A percentile compares a stretch with the other conserved stretches of the same genome.
These are phyloP conservation scores for Tinamus guttatus DNA, from an alignment of 2,113 vertebrate species.

Conservation along the genomic window DNA sequence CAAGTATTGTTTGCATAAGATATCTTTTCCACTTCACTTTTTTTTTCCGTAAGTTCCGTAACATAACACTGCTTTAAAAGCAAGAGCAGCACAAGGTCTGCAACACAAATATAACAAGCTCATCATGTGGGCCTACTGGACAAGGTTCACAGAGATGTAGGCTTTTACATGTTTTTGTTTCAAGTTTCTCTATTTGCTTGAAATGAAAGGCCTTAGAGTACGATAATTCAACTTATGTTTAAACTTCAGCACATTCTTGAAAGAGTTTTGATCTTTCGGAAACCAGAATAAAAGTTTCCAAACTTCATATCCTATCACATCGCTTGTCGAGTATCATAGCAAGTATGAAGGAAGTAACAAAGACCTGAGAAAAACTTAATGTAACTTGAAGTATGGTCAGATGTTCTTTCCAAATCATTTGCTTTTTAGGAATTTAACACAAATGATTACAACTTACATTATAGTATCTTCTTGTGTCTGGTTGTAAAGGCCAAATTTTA, in stretches of 20 bases:
- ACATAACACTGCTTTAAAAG: neutral
- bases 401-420: neutral
- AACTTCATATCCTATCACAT: neutral
- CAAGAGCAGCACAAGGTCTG: neutral
- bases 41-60: neutral
- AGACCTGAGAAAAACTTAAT: neutral
- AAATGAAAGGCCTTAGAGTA: neutral
- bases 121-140: neutral
- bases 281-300: neutral
- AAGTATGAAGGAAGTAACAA: neutral
- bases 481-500: neutral
- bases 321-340: neutral
- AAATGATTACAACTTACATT: neutral
- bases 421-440: neutral
- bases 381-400: neutral
- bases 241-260: neutral
- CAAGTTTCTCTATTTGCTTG: neutral
- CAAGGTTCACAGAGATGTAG: rapidly evolving
- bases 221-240: neutral
- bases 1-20: neutral
- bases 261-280: neutral
- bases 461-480: neutral
- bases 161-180: neutral
- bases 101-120: neutral
- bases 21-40: neutral